phyloP scores from a whole-genome alignment of 2,797 vertebrate species.

The Argyrosomus regius region DNA sequence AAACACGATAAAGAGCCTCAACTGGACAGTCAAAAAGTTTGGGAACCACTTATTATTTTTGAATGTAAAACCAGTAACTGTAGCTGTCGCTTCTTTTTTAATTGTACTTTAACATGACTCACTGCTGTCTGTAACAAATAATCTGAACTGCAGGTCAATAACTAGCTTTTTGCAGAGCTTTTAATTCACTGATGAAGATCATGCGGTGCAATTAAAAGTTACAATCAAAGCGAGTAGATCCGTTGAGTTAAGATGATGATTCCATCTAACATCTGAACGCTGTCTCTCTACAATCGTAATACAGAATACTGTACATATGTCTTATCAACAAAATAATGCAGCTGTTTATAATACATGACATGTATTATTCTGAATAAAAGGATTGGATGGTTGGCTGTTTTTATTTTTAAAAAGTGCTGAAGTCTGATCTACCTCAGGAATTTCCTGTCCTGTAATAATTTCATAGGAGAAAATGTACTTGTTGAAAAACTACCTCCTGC shows the following conservation, averaged over 20 bases:
- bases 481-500: not conserved
- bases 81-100: too few species aligned
- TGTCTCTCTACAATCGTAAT: not conserved
- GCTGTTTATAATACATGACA: slow-evolving; percentile 18
- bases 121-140: too few species aligned
- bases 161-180: not conserved
- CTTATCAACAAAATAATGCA: slow-evolving; percentile 8
- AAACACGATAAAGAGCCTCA: too few species aligned
- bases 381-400: not conserved
- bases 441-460: slow-evolving; percentile 6
- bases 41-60: too few species aligned
- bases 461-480: slow-evolving; percentile 9
- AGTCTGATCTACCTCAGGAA: not conserved
- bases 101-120: too few species aligned
- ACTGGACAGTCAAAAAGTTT: too few species aligned
- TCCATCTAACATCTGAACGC: not conserved
- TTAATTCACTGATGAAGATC: not conserved
- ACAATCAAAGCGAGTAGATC: not conserved
- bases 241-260: not conserved
- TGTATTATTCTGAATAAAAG: slow-evolving; percentile 39
- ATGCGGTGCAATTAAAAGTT: not conserved
- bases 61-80: too few species aligned
- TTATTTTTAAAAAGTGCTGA: too few species aligned
- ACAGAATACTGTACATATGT: slow-evolving; percentile 2
- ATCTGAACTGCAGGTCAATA: not conserved